Percentiles rank a stretch among this genome's conserved stretches.
Evolutionary conservation across 2,797 vertebrate genomes (phyloP).

Genomic region (Glossophaga mutica): DNA sequence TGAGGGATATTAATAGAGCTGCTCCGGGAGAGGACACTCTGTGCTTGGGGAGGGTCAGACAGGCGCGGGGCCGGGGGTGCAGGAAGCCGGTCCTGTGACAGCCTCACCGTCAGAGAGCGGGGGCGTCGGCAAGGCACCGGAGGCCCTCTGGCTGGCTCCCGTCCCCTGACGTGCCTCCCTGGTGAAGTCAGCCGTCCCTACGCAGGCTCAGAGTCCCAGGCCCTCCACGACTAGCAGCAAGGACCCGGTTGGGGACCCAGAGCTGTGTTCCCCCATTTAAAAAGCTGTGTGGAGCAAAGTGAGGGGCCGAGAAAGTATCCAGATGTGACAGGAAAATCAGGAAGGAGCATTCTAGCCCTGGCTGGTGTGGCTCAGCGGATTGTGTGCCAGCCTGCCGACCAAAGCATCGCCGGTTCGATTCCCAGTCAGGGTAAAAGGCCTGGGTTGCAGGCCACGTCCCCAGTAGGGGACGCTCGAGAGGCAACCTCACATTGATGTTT

Average conservation of each 20-base stretch:
- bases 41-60: neutral
- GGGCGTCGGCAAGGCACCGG: neutral
- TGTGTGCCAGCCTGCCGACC: no score
- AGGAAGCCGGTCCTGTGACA: neutral
- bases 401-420: no score
- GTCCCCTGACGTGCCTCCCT: neutral
- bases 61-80: neutral
- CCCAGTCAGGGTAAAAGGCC: no score
- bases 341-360: neutral
- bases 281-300: neutral
- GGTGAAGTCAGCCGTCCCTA: neutral
- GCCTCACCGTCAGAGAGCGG: neutral
- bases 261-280: neutral
- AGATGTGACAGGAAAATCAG: neutral
- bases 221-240: neutral
- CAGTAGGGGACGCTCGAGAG: no score
- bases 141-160: neutral
- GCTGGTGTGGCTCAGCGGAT: no score
- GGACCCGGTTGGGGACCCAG: neutral
- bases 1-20: constrained; percentile 59
- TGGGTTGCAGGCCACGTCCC: no score
- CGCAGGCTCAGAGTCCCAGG: rapidly evolving
- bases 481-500: no score
- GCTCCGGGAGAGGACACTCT: neutral
- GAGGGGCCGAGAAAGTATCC: neutral